These are phyloP conservation scores for Eubasilissa splendida DNA, from an alignment of 2,888 invertebrate genomes.

Conservation along the genomic window DNA sequence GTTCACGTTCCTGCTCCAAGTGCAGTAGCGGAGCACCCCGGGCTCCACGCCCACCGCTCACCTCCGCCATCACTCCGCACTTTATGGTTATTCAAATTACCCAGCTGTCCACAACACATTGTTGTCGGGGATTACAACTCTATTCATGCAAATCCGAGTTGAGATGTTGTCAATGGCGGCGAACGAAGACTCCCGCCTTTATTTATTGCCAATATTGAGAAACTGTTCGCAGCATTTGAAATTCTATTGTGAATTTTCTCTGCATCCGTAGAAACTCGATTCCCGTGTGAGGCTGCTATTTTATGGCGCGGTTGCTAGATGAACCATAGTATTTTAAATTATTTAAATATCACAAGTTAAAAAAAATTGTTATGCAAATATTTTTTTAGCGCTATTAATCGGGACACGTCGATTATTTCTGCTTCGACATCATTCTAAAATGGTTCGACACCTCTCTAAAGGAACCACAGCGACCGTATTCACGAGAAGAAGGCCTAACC, in stretches of 20 bases:
- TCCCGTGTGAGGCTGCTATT: background rate
- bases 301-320: background rate
- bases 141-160: slow-evolving; percentile 30
- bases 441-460: no score
- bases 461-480: no score
- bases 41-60: slow-evolving; percentile 19
- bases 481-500: no score
- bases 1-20: background rate
- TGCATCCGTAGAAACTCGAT: background rate
- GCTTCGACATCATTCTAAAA: no score
- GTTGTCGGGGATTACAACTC: slow-evolving; percentile 44
- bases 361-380: no score
- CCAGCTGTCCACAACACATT: slow-evolving; percentile 33
- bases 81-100: slow-evolving; percentile 50
- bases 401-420: no score
- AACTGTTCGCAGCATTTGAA: slow-evolving; percentile 10
- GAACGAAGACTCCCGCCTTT: slow-evolving; percentile 18
- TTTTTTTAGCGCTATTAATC: no score
- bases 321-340: no score
- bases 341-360: no score
- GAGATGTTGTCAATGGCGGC: slow-evolving; percentile 27
- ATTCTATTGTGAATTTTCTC: background rate
- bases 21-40: slow-evolving; percentile 26
- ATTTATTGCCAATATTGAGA: slow-evolving; percentile 26
- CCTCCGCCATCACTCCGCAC: slow-evolving; percentile 13